Conservation (phyloP, 2,797 vertebrate species). For the Syngnathus acus region DNA sequence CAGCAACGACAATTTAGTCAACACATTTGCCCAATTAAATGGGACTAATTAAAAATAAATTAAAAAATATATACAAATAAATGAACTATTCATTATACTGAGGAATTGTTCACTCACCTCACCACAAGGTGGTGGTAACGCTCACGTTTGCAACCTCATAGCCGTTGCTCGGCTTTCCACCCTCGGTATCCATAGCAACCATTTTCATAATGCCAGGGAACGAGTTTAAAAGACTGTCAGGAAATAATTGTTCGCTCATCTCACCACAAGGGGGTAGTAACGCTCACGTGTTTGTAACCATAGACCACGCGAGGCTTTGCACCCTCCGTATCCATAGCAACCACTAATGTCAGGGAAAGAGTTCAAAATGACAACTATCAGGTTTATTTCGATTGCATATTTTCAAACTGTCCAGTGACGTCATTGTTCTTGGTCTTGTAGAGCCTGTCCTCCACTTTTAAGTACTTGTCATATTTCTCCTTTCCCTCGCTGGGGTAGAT, state of each 20-base stretch:
- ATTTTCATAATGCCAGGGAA: background rate
- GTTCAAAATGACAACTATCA: background rate
- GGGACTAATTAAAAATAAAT: background rate
- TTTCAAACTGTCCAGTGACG: background rate
- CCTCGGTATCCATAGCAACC: background rate
- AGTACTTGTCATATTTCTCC: constrained; percentile 81
- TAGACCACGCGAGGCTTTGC: background rate
- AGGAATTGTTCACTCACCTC: background rate
- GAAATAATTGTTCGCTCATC: background rate
- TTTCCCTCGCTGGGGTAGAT: constrained; percentile 74
- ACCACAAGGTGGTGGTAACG: background rate
- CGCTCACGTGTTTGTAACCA: background rate
- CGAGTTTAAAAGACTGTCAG: background rate
- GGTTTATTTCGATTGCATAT: constrained; percentile 2
- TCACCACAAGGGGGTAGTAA: background rate
- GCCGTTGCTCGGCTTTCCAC: background rate
- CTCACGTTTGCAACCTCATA: background rate
- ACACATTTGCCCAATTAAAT: background rate
- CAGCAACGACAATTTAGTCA: background rate
- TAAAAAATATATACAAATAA: too few relatives aligned
- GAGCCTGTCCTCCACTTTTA: constrained; percentile 30
- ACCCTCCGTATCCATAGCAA: background rate
- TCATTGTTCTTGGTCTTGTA: constrained; percentile 2
- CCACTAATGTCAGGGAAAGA: background rate
- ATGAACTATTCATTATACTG: background rate